Evolutionary conservation across 1,140 invertebrate species (phyloP), one percentile per base, ranked within the genome.

Genomic region (Drosophila orosa): DNA sequence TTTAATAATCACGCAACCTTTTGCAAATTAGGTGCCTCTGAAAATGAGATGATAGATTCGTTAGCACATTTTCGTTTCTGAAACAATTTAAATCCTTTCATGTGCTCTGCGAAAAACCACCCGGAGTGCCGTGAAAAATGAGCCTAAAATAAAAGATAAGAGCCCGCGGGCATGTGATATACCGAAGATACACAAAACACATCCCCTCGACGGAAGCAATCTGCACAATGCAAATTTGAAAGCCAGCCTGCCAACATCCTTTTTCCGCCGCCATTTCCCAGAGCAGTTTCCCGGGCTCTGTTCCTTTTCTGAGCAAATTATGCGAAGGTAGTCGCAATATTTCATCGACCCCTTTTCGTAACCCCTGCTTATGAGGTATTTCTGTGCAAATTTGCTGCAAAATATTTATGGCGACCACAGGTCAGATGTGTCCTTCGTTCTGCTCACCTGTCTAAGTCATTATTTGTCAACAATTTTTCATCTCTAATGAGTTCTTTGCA

Each of bases 201-300:
- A 80, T 68, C 29, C 31, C 45, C n/a, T 5, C n/a, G 57, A 55
- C 74, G 73, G 74, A 81, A 81, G 74, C 74, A 81, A 81, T 81
- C 80, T 71, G 71, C 78, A 68, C 67, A 77, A 81, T 81, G 74
- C 66, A 80, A 71, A 80, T 80, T 80, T 80, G 78, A 72, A 55
- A 66, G 78, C 57, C 78, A 58, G 63, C 59, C 58, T 62, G 45
- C 47, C 31, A 68, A 56, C 48, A 68, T 68, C 63, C 63, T 65
- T 31, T 54, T 67, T 65, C 65, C 65, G 44, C 60, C 29, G 45
- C 44, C 65, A 66, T 66, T 68, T 68, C 39, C 62, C 29, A 10
- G 31, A n/a, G 29, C 5, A 19, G 24, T 67, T 50, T 8, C 15
- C 48, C 33, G 13, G 27, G 22, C 19, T 31, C 31, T n/a, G n/a